Conservation (phyloP, 30 jellyfish, hydroid and myxozoan species). For the Aurelia sp. region DNA sequence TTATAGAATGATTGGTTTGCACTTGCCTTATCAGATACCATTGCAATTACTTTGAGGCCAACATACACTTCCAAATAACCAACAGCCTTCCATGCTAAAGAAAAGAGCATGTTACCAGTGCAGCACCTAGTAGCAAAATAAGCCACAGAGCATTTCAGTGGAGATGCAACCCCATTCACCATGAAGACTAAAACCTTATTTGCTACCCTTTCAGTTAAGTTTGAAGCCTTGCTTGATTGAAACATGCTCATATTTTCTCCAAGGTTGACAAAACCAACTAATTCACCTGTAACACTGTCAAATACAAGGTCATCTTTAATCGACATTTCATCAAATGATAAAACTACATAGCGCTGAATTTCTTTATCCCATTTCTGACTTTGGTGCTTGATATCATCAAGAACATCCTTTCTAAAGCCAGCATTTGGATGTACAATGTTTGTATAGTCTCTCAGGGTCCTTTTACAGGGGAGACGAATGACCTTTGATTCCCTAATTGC, state of each 20-base stretch:
- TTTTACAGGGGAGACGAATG: conserved; percentile 13
- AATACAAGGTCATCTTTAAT: conserved; percentile 28
- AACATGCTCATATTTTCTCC: conserved; percentile 19
- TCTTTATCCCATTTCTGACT: conserved; percentile 13
- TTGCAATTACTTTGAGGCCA: conserved; percentile 25
- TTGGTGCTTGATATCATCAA: conserved; percentile 44
- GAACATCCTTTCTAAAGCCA: conserved; percentile 47
- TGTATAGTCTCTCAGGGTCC: conserved; percentile 29
- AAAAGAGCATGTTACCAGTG: conserved; percentile 7
- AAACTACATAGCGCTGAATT: conserved; percentile 28
- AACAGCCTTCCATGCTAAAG: not conserved
- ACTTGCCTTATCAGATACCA: conserved; percentile 9
- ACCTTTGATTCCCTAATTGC: too few relatives aligned
- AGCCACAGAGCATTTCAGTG: conserved; percentile 6
- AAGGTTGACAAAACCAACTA: conserved; percentile 49
- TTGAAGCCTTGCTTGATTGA: not conserved
- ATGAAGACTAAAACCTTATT: conserved; percentile 13
- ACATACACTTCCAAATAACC: conserved; percentile 7
- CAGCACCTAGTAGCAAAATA: not conserved
- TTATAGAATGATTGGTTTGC: conserved; percentile 11
- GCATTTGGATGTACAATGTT: conserved; percentile 59
- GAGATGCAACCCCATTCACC: conserved; percentile 14
- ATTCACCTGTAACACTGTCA: conserved; percentile 23
- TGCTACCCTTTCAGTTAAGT: not conserved
- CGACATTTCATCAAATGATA: conserved; percentile 56